Evolutionary conservation across 2,113 vertebrate genomes (phyloP).

Genomic region (Xyliphius kryptos): DNA sequence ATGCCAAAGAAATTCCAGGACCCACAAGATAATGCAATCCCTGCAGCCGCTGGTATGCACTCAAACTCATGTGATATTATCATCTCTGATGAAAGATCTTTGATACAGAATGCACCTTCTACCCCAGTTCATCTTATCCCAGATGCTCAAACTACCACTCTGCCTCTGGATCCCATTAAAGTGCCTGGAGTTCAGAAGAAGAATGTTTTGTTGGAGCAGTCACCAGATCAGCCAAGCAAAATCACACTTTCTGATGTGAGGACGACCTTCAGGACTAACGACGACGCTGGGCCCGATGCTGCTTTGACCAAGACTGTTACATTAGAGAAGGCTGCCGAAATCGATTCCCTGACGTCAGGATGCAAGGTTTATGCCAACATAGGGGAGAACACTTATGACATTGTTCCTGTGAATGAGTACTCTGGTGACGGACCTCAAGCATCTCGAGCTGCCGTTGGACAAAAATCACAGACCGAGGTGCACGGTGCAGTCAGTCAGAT

Average conservation of each 20-base stretch:
- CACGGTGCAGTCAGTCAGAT: constrained; percentile 23
- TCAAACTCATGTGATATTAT: too few species aligned
- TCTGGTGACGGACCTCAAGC: constrained; percentile 78
- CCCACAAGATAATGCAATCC: constrained; percentile 31
- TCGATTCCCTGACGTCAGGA: constrained; percentile 83
- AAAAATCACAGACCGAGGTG: constrained; percentile 48
- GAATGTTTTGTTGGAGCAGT: constrained; percentile 65
- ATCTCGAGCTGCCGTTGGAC: constrained; percentile 58
- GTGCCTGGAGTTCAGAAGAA: constrained; percentile 77
- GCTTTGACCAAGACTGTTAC: constrained; percentile 79
- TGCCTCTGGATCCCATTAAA: constrained; percentile 50
- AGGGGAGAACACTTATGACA: constrained; percentile 89
- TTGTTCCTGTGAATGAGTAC: constrained; percentile 87
- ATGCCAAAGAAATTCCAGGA: constrained; percentile 5
- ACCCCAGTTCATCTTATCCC: constrained; percentile 40
- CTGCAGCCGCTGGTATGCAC: too few species aligned
- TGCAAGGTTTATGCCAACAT: constrained; percentile 97
- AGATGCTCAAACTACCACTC: constrained; percentile 35
- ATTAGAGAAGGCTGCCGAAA: constrained; percentile 81
- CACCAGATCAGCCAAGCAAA: constrained; percentile 66
- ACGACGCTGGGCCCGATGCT: constrained; percentile 49
- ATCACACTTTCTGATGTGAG: constrained; percentile 77
- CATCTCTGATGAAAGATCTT: constrained; percentile 36
- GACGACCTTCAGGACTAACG: constrained; percentile 48
- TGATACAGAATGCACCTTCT: constrained; percentile 44